Percentiles rank a stretch among this genome's conserved stretches.
Evolutionary conservation across 1,140 invertebrate species (phyloP).

Genomic region (Brachionus paranguensis): DNA sequence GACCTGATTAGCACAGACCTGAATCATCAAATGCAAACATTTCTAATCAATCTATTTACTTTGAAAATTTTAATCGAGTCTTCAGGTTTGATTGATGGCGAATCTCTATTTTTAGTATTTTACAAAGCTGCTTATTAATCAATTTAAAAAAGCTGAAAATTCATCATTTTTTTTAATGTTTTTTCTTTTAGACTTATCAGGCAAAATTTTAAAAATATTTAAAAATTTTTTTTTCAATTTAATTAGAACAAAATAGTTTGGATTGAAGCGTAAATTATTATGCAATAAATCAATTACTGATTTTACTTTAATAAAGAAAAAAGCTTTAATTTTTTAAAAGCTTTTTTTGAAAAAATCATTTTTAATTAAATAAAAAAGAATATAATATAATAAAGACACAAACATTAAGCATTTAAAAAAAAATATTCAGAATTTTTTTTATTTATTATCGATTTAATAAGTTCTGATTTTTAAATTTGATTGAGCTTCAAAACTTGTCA

Average conservation of each 20-base stretch:
- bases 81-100: neutral
- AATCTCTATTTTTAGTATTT: neutral
- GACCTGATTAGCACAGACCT: slow-evolving; percentile 17
- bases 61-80: neutral
- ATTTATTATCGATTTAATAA: no score
- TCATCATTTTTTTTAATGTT: neutral
- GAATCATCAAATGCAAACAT: slow-evolving; percentile 11
- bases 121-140: neutral
- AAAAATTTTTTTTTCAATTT: neutral
- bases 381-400: no score
- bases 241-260: neutral
- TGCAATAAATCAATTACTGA: no score
- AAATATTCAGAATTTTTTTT: no score
- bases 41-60: slow-evolving; percentile 4
- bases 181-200: neutral
- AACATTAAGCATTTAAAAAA: no score
- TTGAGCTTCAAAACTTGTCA: no score
- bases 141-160: neutral
- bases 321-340: no score
- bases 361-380: no score
- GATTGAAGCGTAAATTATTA: no score
- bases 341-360: no score
- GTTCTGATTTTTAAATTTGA: no score
- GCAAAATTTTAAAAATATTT: neutral
- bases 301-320: no score